Evolutionary conservation across 2,113 vertebrate species (phyloP), one percentile per base, ranked within the genome.

Genomic region (Peromyscus leucopus): DNA sequence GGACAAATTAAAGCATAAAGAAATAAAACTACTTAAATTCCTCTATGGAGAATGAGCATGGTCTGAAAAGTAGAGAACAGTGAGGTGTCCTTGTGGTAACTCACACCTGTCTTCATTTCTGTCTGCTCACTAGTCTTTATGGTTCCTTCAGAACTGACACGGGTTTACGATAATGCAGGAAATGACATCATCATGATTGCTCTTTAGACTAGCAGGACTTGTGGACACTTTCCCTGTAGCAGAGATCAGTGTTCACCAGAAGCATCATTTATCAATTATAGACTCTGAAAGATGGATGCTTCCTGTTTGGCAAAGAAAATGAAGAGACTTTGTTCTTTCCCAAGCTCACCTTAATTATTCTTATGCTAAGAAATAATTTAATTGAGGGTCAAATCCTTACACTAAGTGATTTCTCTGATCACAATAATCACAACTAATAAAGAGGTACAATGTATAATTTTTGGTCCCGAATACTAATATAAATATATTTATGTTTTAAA

Each of bases 111-210:
- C 55, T 17, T 94, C 72, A 89, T 82, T 33, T 91, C 55, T 75
- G 33, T 26, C 11, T n/a, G 46, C 11, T 55, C 85, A 71, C 21
- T 26, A n/a, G n/a, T 11, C 33, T 63, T 89, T 72, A 61, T 28
- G 12, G 11, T 78, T 89, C n/a, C 36, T 93, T 91, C 48, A 42
- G 33, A 55, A 71, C 28, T 42, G 83, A 36, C 36, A 75, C 75
- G 61, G 84, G 86, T 95, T 94, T 67, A 92, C 92, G 39, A 88
- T 90, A 95, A 94, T 90, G 69, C 22, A 79, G 57, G 72, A 93
- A 94, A 93, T 95, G 72, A 90, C 57, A 91, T 96, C 76, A 91
- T 83, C n/a, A 59, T 87, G 91, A 82, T 83, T 95, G 72, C 11
- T 19, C 42, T 83, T 80, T 88, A 84, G 78, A 93, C 90, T 94